These are phyloP conservation scores for Colossoma macropomum DNA, from an alignment of 2,113 vertebrate genomes.

Conservation along the genomic window DNA sequence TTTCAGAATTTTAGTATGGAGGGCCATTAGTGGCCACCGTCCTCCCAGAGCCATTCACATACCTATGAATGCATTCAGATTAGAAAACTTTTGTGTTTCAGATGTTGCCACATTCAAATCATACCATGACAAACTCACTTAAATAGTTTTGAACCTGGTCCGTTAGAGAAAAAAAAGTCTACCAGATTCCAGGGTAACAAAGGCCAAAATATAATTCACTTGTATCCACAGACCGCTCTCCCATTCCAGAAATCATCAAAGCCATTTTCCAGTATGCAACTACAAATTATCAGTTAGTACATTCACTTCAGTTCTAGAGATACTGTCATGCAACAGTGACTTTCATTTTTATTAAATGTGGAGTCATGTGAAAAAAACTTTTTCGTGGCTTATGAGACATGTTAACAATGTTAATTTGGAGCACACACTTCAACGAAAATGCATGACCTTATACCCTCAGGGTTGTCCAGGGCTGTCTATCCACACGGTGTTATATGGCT, in stretches of 20 bases:
- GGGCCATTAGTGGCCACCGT: neutral
- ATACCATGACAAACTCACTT: neutral
- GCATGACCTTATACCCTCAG: neutral
- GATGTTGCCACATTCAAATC: neutral
- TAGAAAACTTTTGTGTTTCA: neutral
- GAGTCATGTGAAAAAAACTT: neutral
- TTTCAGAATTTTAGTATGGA: too few species aligned
- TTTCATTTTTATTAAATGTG: neutral
- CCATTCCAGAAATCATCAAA: constrained; percentile 17
- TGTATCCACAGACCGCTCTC: neutral
- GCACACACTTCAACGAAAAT: neutral
- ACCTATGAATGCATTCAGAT: neutral
- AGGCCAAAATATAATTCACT: constrained; percentile 4
- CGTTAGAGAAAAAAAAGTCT: neutral
- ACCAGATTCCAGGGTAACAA: neutral
- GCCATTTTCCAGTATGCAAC: neutral
- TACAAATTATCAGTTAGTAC: constrained; percentile 4
- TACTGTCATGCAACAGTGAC: constrained; percentile 8
- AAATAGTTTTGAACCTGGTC: neutral
- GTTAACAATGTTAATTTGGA: neutral
- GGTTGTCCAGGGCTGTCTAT: neutral
- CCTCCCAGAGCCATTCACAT: too few species aligned
- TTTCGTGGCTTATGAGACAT: neutral
- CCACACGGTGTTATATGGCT: neutral
- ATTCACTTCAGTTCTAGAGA: constrained; percentile 1